Conservation (phyloP, 2,888 invertebrate species). For the Dyspetes luteomarginatus region DNA sequence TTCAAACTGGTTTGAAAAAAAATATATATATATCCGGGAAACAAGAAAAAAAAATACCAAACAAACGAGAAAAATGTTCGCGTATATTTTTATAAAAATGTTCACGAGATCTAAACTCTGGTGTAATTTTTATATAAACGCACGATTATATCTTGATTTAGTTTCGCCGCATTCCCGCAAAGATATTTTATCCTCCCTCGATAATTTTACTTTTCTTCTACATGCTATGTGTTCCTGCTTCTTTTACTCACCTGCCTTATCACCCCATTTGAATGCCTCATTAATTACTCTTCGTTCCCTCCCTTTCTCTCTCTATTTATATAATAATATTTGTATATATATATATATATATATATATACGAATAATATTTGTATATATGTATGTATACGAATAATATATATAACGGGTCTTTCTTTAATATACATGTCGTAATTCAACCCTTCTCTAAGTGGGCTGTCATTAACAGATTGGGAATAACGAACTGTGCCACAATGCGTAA, state of each 20-base stretch:
- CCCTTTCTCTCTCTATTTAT: not conserved
- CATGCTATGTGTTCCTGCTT: not conserved
- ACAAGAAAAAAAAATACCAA: not conserved
- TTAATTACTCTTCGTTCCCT: not conserved
- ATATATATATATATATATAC: too few relatives aligned
- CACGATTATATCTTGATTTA: slow-evolving; percentile 24
- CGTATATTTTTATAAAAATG: not conserved
- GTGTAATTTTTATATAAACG: not conserved
- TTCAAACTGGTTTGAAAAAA: not conserved
- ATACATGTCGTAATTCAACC: not conserved
- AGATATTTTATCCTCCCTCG: slow-evolving; percentile 24
- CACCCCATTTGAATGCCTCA: too few relatives aligned
- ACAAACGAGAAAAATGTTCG: too few relatives aligned
- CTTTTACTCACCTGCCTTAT: not conserved
- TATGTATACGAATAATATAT: not conserved
- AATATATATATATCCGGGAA: not conserved
- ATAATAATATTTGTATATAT: too few relatives aligned
- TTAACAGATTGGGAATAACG: not conserved
- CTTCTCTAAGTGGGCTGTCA: not conserved
- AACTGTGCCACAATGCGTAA: not conserved
- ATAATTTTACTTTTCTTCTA: slow-evolving; percentile 42
- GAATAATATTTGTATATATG: too few relatives aligned
- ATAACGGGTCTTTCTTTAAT: not conserved
- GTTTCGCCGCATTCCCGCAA: slow-evolving; percentile 27
- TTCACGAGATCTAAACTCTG: not conserved